Percentiles rank a stretch among this genome's conserved stretches.
Conservation (phyloP, 1,140 invertebrate genomes). For the Calliphora vicina region DNA sequence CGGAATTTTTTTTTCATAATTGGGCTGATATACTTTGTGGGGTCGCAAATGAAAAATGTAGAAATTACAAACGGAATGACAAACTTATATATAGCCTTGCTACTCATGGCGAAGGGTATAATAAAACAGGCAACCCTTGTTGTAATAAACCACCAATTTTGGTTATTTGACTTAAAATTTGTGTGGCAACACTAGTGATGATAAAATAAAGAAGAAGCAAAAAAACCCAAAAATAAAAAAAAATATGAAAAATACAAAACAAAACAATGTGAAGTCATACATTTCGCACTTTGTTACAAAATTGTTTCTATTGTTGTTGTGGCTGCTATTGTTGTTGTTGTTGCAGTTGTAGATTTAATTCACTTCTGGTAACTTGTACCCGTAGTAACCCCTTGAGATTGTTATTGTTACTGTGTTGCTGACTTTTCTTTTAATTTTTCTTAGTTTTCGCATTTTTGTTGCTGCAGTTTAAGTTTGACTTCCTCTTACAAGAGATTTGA, state of each 20-base stretch:
- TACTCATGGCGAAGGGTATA: no score
- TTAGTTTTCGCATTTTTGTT: not conserved
- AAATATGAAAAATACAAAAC: not conserved
- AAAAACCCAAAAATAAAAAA: not conserved
- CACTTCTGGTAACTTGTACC: not conserved
- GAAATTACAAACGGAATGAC: no score
- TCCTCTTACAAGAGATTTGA: constrained; percentile 9
- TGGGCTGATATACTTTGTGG: no score
- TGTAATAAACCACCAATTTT: no score
- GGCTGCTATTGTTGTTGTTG: not conserved
- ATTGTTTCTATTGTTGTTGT: not conserved
- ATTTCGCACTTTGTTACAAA: not conserved
- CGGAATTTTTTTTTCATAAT: no score
- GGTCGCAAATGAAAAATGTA: no score
- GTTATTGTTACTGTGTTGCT: not conserved
- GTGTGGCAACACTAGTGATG: not conserved
- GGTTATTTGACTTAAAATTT: no score
- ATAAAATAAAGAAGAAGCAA: not conserved
- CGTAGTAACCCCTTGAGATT: constrained; percentile 2
- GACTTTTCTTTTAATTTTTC: not conserved
- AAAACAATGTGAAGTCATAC: not conserved
- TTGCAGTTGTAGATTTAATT: not conserved
- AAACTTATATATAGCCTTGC: no score
- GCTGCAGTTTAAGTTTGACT: not conserved
- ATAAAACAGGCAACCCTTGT: no score